Percentiles rank a stretch among this genome's conserved stretches.
Evolutionary conservation across 92 coral and sea anemone species (phyloP).

Genomic region (Diadumene lineata): DNA sequence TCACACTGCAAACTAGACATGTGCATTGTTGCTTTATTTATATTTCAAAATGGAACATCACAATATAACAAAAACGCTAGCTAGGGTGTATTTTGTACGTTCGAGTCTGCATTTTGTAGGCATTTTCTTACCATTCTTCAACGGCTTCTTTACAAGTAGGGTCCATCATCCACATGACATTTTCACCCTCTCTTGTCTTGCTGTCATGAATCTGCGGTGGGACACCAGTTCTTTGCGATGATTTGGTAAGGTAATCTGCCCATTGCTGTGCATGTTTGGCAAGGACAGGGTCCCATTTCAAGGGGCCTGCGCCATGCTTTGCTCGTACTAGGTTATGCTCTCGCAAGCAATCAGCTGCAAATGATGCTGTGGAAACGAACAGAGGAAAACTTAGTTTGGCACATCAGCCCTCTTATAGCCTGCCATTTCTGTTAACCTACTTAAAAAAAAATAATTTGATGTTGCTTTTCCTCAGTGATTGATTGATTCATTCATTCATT

Average conservation of each 20-base stretch:
- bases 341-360: slow-evolving; percentile 25
- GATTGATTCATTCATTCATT: too few species aligned
- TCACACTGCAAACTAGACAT: too few species aligned
- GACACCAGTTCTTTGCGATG: neutral
- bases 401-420: too few species aligned
- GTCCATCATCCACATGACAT: slow-evolving; percentile 6
- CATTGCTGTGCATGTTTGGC: slow-evolving; percentile 37
- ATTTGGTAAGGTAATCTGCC: slow-evolving; percentile 24
- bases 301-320: slow-evolving; percentile 28
- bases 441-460: too few species aligned
- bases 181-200: slow-evolving; percentile 29
- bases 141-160: slow-evolving; percentile 43
- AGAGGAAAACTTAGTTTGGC: neutral
- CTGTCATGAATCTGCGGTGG: slow-evolving; percentile 1
- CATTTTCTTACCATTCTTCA: slow-evolving; percentile 26
- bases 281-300: slow-evolving; percentile 37
- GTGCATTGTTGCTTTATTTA: too few species aligned
- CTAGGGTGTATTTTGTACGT: too few species aligned
- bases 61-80: too few species aligned
- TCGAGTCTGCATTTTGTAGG: too few species aligned
- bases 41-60: too few species aligned
- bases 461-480: too few species aligned
- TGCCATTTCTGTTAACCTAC: too few species aligned
- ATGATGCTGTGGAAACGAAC: slow-evolving; percentile 19
- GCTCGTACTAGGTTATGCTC: slow-evolving; percentile 39